Evolutionary conservation across 2,113 vertebrate genomes (phyloP).

Genomic region (Marmota flaviventris): DNA sequence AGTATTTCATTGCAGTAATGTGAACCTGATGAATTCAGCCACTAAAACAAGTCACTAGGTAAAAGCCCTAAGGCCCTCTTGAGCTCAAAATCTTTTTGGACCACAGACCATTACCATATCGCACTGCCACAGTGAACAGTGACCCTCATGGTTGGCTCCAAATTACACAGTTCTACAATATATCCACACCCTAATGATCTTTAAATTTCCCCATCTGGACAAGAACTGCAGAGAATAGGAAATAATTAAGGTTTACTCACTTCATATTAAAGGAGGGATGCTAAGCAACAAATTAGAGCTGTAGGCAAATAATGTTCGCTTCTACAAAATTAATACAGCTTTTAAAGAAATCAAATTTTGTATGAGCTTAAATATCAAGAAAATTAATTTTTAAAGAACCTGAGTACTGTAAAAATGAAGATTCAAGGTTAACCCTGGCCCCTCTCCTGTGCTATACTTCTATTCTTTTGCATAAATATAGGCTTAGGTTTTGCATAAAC

Average conservation of each 20-base stretch:
- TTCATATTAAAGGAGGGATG: background rate
- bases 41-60: background rate
- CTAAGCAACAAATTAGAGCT: background rate
- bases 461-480: background rate
- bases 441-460: background rate
- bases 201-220: background rate
- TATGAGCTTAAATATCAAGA: background rate
- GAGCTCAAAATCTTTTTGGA: constrained; percentile 5
- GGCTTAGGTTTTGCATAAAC: background rate
- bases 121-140: background rate
- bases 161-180: background rate
- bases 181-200: background rate
- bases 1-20: background rate
- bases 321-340: constrained; percentile 9
- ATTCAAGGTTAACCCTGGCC: background rate
- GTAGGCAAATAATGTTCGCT: background rate
- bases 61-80: background rate
- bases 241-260: background rate
- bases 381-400: background rate
- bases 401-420: background rate
- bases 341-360: constrained; percentile 38
- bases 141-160: background rate
- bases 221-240: constrained; percentile 23
- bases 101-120: background rate
- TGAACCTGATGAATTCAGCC: background rate